Evolutionary conservation across 2,888 invertebrate genomes (phyloP), one percentile per base, ranked within the genome.

Genomic region (Linnaemya tessellans): DNA sequence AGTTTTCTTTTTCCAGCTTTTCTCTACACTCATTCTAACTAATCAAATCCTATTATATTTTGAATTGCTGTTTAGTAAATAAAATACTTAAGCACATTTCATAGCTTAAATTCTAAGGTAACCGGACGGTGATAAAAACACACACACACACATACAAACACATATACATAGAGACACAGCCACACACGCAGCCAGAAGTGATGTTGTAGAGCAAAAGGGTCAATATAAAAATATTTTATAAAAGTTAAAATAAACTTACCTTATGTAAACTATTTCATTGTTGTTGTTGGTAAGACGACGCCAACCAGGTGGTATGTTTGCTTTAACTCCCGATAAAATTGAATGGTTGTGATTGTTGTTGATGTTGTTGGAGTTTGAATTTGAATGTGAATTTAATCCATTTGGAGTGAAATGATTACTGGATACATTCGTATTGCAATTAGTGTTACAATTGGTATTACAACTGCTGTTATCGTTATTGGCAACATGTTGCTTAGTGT

Each of bases 301-400:
- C 97, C 97, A 97, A 87, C 96, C 96, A 89, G 94, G 95, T 88
- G 97, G 96, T 90, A 96, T 95, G 89, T 94, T 93, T 83, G 92
- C 90, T 88, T 94, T 92, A 86, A 89, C 88, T 56, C 8, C 84
- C 11, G 46, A 20, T 51, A 77, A 87, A 60, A 80, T 87, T 87
- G 80, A 75, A 65, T 77, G 43, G 67, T 84, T 51, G 77, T 71
- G 51, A 84, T 84, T 74, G 73, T 65, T 56, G 86, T 30, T 80
- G 70, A 60, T 58, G 74, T 82, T 65, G 46, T 46, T 65, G 41
- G 5, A 22, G 65, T 30, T 65, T 41, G 41, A 41, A 25, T 62
- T 68, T 56, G 67, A 80, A 62, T 80, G 81, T 75, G 49, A 62
- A 82, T 74, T 60, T 58, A 79, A 84, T 78, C 85, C 73, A 56